These are phyloP conservation scores for Adelphocoris suturalis DNA, from an alignment of 2,888 invertebrate genomes.

Conservation along the genomic window DNA sequence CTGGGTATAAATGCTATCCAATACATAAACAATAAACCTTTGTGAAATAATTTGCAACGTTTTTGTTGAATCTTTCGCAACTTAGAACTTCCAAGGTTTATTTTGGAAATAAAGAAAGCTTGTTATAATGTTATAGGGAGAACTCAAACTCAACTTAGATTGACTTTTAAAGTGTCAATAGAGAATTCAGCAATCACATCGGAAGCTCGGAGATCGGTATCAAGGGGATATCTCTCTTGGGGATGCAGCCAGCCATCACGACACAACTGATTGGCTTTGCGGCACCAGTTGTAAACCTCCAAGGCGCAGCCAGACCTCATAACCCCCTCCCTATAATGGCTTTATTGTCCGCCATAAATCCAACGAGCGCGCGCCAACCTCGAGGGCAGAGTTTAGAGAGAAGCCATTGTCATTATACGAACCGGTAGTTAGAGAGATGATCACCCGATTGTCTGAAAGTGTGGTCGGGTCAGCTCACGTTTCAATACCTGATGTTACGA, in stretches of 20 bases:
- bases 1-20: no score
- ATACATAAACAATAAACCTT: no score
- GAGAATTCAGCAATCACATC: constrained; percentile 44
- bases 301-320: constrained; percentile 48
- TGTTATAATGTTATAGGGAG: background rate
- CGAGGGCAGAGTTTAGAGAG: constrained; percentile 7
- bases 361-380: constrained; percentile 13
- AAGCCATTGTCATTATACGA: constrained; percentile 24
- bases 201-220: constrained; percentile 38
- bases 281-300: constrained; percentile 62
- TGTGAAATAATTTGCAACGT: no score
- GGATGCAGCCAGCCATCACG: constrained; percentile 13
- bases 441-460: constrained; percentile 39
- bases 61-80: background rate
- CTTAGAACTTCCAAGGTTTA: background rate
- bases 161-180: constrained; percentile 36
- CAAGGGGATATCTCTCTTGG: constrained; percentile 37
- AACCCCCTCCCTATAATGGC: constrained; percentile 59
- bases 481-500: constrained; percentile 20
- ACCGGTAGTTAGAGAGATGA: constrained; percentile 34
- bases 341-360: constrained; percentile 65
- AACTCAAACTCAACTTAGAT: constrained; percentile 1
- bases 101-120: background rate
- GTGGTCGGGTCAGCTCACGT: background rate
- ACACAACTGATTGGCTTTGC: constrained; percentile 54